Evolutionary conservation across 2,113 vertebrate species (phyloP), one percentile per base, ranked within the genome.

Genomic region (Barnardius zonarius): DNA sequence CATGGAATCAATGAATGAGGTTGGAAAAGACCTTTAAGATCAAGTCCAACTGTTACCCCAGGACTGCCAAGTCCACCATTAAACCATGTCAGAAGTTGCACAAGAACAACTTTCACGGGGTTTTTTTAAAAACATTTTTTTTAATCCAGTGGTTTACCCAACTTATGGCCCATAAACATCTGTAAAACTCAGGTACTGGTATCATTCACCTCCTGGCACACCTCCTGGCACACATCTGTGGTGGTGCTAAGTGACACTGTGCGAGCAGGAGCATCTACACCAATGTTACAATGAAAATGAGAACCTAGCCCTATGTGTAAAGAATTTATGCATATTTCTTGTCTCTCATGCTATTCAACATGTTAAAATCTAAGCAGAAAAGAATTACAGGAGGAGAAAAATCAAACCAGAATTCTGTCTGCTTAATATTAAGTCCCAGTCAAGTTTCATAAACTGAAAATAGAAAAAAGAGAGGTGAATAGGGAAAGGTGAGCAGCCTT

Each of bases 211-310:
- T n/a, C 46, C n/a, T 17, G 15, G 43, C 33, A 51, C n/a, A 41
- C 10, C 33, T n/a, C 46, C n/a, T 17, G 15, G 43, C 33, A 51
- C 13, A 13, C 1, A 14, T 7, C 24, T 0, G 0, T n/a, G 35
- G 23, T 6, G 11, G 20, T 46, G 37, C 49, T 54, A 28, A 80
- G 52, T 44, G 46, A 43, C 23, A 5, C 0, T 5, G 18, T 16
- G 27, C 2, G 10, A 70, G 19, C 57, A 59, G 33, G 33, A 59
- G 33, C 33, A 52, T 1, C 48, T 31, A 30, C 27, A 64, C 10
- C 37, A 23, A 64, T 51, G 49, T 23, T 66, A 72, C 86, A 20
- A 11, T 3, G 33, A 37, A 73, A 62, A 69, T 6, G 15, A 52
- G 41, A 44, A 54, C 19, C 66, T 7, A 25, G 30, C 22, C 44